A percentile compares a stretch with the other conserved stretches of the same genome.
Conservation (phyloP, 2,113 vertebrate genomes). For the Oreochromis spilurus region DNA sequence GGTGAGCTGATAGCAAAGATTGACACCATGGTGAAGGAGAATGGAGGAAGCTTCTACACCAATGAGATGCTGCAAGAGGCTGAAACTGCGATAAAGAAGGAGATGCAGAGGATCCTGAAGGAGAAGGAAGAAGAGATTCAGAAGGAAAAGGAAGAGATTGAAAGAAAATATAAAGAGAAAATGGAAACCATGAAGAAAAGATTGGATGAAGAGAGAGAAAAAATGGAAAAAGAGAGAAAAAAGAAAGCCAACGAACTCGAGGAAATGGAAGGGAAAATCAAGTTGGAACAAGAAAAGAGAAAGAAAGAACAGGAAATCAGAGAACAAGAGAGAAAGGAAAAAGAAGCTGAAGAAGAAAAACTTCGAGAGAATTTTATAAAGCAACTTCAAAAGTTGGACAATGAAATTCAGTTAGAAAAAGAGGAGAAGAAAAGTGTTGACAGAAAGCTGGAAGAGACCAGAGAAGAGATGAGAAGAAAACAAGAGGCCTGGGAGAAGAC, state of each 20-base stretch:
- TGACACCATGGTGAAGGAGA: accelerated
- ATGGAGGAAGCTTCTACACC: not conserved
- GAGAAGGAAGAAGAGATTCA: too few relatives aligned
- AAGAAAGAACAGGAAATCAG: not conserved
- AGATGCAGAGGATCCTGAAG: too few relatives aligned
- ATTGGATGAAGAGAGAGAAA: not conserved
- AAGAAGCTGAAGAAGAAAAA: not conserved
- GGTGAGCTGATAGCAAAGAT: accelerated
- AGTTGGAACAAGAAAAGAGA: not conserved
- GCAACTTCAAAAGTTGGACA: not conserved
- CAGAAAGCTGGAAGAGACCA: not conserved
- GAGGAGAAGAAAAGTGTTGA: not conserved
- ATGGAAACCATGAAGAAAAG: not conserved
- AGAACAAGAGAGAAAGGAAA: not conserved
- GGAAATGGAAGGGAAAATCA: not conserved
- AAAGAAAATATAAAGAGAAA: not conserved
- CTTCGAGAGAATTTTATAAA: not conserved
- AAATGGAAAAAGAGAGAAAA: not conserved
- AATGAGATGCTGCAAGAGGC: too few relatives aligned
- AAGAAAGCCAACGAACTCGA: not conserved
- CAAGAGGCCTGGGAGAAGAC: not conserved
- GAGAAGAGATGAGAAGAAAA: not conserved
- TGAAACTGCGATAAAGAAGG: too few relatives aligned
- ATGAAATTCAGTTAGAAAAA: not conserved
- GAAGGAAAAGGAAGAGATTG: too few relatives aligned